A percentile compares a stretch with the other conserved stretches of the same genome.
These are phyloP conservation scores for Macropus fuliginosus DNA, from an alignment of 2,797 vertebrate genomes.

Conservation along the genomic window DNA sequence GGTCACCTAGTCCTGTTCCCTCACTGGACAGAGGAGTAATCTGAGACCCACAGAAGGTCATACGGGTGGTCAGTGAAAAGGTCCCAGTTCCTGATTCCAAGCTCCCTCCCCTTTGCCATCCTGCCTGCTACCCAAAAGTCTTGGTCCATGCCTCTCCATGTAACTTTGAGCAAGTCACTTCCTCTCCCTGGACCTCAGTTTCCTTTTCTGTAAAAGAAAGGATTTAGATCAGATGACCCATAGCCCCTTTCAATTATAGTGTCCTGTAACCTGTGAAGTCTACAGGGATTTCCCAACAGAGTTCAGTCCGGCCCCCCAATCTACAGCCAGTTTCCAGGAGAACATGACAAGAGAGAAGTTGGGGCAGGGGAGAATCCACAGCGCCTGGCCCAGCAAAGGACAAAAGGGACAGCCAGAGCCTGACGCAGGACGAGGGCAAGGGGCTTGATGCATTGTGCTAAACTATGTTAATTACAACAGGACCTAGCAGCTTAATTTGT, in stretches of 20 bases:
- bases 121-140: not conserved
- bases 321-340: not conserved
- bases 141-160: not conserved
- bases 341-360: not conserved
- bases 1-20: not conserved
- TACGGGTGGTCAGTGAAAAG: not conserved
- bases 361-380: not conserved
- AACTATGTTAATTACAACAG: constrained; percentile 71
- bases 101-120: too few relatives aligned
- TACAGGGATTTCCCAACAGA: not conserved
- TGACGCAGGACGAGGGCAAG: not conserved
- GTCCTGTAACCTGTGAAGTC: not conserved
- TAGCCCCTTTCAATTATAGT: not conserved
- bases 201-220: not conserved
- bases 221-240: not conserved
- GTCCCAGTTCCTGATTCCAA: not conserved
- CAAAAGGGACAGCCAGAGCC: not conserved
- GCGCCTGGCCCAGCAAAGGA: not conserved
- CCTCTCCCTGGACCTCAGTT: not conserved
- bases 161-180: not conserved
- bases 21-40: constrained; percentile 17
- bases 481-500: constrained; percentile 66
- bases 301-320: not conserved
- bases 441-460: not conserved
- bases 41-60: not conserved